These are phyloP conservation scores for Halictus rubicundus DNA, from an alignment of 1,140 invertebrate species.

Conservation along the genomic window DNA sequence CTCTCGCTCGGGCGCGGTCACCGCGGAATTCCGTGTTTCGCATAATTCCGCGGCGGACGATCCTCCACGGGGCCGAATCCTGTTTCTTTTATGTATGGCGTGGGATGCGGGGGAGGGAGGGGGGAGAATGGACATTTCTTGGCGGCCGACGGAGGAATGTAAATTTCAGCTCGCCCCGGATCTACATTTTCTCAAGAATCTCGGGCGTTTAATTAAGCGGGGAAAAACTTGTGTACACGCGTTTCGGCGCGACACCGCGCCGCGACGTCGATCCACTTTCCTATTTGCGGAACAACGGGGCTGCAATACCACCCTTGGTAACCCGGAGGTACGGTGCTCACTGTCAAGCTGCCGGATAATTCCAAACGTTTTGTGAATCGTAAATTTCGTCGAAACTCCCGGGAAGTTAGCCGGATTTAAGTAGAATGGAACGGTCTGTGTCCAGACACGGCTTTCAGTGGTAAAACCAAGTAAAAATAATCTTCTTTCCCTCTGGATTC, in stretches of 20 bases:
- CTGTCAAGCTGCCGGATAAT: not conserved
- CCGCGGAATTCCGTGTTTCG: slow-evolving; percentile 1
- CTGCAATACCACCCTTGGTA: not conserved
- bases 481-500: no score
- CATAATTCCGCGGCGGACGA: slow-evolving; percentile 1
- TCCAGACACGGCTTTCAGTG: no score
- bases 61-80: not conserved
- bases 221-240: slow-evolving; percentile 30
- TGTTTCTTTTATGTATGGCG: not conserved
- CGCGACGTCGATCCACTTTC: slow-evolving; percentile 15
- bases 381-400: not conserved
- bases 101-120: no score
- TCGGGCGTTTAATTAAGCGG: slow-evolving; percentile 48
- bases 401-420: no score
- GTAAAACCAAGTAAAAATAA: no score
- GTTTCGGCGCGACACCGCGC: slow-evolving; percentile 2
- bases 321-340: not conserved
- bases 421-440: no score
- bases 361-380: not conserved
- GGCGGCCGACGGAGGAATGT: slow-evolving; percentile 21
- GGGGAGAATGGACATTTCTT: not conserved
- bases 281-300: slow-evolving; percentile 1
- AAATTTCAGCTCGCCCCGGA: slow-evolving; percentile 23
- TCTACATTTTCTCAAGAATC: slow-evolving; percentile 24
- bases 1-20: not conserved